phyloP scores from a whole-genome alignment of 1,140 invertebrate species.

The Drosophila serrata region DNA sequence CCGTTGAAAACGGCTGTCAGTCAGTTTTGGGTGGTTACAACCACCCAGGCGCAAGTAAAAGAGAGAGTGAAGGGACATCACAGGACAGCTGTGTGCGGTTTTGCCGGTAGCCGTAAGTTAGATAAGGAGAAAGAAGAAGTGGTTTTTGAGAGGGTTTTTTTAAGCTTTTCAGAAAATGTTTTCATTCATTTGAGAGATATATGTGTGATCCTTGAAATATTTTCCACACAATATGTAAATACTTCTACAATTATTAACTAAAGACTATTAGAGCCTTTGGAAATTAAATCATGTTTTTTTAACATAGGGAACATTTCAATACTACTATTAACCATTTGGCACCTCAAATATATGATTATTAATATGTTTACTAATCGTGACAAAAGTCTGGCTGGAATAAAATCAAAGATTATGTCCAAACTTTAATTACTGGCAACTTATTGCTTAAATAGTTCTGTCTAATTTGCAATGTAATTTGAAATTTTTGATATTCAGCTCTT shows the following conservation, averaged over 20 bases:
- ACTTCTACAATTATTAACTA: too few relatives aligned
- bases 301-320: neutral
- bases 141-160: neutral
- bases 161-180: conserved; percentile 1
- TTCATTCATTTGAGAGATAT: neutral
- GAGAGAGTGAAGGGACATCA: conserved; percentile 10
- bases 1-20: conserved; percentile 35
- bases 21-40: conserved; percentile 12
- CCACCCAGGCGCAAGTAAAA: neutral
- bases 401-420: too few relatives aligned
- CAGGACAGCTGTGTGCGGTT: conserved; percentile 65
- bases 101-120: conserved; percentile 61
- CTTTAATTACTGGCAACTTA: neutral
- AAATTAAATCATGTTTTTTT: neutral
- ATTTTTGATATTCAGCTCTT: too few relatives aligned
- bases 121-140: conserved; percentile 29
- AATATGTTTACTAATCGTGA: too few relatives aligned
- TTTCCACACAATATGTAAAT: neutral
- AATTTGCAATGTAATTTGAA: neutral
- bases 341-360: neutral
- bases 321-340: neutral
- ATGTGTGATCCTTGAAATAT: neutral
- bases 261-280: neutral
- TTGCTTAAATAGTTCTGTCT: neutral
- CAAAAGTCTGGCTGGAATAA: too few relatives aligned